Evolutionary conservation across 2,888 invertebrate genomes (phyloP).

Genomic region (Theodoxus fluviatilis): DNA sequence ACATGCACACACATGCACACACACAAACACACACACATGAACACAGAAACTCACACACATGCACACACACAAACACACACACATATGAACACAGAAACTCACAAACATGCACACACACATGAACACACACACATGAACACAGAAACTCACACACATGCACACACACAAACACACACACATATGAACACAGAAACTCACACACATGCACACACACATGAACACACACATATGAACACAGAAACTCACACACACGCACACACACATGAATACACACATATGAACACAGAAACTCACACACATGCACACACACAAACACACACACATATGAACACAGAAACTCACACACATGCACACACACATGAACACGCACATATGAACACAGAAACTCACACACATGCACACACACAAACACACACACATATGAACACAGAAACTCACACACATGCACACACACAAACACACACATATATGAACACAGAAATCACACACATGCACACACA

Average conservation of each 20-base stretch:
- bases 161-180: not conserved
- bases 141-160: no score
- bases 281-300: not conserved
- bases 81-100: not conserved
- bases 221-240: not conserved
- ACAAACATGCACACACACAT: not conserved
- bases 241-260: no score
- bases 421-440: not conserved
- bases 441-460: not conserved
- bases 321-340: not conserved
- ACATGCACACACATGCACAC: not conserved
- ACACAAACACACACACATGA: no score
- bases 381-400: no score
- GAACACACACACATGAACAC: not conserved
- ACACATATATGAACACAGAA: no score
- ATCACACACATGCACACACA: no score
- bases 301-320: not conserved
- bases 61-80: not conserved
- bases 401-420: not conserved
- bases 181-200: constrained; percentile 7
- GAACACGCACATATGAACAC: not conserved
- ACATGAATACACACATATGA: no score
- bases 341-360: not conserved
- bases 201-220: not conserved
- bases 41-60: not conserved